Evolutionary conservation across 2,888 invertebrate species (phyloP), one percentile per base, ranked within the genome.

Genomic region (Bombylius discolor): DNA sequence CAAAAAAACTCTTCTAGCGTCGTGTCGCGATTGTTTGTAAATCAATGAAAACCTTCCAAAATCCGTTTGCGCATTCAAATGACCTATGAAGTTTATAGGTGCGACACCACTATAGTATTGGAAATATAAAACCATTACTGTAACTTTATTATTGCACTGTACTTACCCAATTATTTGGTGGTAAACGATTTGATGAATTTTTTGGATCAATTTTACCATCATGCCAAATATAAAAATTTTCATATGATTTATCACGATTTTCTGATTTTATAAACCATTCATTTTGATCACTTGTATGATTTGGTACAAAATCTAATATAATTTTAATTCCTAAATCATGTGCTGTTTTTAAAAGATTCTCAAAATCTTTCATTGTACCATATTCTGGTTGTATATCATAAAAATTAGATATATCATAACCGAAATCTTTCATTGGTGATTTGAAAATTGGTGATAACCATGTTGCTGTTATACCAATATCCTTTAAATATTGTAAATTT

Each of bases 391-490:
- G 84, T 36, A 93, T 81, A 31, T 79, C 78, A 54, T 75, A 81
- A 70, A 85, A 91, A 73, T 92, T 80, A 34, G 85, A 81, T 63
- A 93, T 85, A 67, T 94, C 93, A 64, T 93, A 93, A 0, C 93
- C 93, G 68, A 87, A 87, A 73, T 94, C 93, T 0, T 81, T 77
- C 85, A 89, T 87, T 0, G 92, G 91, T 0, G 90, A 90, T 55
- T 77, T 76, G 72, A 84, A 90, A 64, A 94, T 85, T 0, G 93
- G 91, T 0, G 89, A 90, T 56, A 94, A 73, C 90, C 92, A 91
- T 55, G 89, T 79, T 0, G 85, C 85, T 9, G 81, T 82, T 0
- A 91, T 78, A 0, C 88, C 87, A 1, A 85, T 75, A 8, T 86
- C 81, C 45, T 76, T 75, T 34, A 89, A 78, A 64, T 88, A 82